A percentile compares a stretch with the other conserved stretches of the same genome.
Evolutionary conservation across 2,888 invertebrate species (phyloP).

Genomic region (Netelia fuscicornis): DNA sequence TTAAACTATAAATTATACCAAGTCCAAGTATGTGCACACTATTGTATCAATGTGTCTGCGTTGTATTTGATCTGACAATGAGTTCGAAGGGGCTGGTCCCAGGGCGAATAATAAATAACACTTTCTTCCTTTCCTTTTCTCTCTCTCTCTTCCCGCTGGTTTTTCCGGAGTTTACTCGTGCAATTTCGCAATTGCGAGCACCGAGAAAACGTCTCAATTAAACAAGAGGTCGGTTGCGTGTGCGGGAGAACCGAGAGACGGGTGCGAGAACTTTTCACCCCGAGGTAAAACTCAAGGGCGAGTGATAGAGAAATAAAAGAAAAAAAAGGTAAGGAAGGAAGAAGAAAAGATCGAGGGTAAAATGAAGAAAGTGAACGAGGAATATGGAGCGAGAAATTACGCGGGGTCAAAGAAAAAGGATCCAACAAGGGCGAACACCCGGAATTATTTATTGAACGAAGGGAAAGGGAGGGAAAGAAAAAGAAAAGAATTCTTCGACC

Average conservation of each 20-base stretch:
- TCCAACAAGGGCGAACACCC: not conserved
- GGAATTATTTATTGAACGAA: slow-evolving; percentile 48
- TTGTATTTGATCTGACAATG: no score
- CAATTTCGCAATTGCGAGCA: slow-evolving; percentile 50
- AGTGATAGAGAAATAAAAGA: slow-evolving; percentile 4
- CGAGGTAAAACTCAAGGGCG: slow-evolving; percentile 58
- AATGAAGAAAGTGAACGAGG: slow-evolving; percentile 3
- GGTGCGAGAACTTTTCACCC: slow-evolving; percentile 42
- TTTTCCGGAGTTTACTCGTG: slow-evolving; percentile 37
- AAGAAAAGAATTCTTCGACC: slow-evolving; percentile 31
- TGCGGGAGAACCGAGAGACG: not conserved
- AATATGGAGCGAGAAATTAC: slow-evolving; percentile 37
- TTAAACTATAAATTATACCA: no score
- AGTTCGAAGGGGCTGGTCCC: no score
- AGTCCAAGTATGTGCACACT: no score
- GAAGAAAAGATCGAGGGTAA: slow-evolving; percentile 6
- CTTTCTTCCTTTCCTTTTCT: not conserved
- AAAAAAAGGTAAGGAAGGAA: not conserved
- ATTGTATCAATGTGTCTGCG: no score
- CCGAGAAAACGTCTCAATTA: slow-evolving; percentile 53
- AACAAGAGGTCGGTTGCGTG: slow-evolving; percentile 43
- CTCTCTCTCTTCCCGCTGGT: slow-evolving; percentile 12
- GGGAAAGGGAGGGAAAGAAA: slow-evolving; percentile 8
- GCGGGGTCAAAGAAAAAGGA: slow-evolving; percentile 11
- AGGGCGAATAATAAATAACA: no score